phyloP scores from a whole-genome alignment of 2,113 vertebrate genomes.

The Pavo muticus region DNA sequence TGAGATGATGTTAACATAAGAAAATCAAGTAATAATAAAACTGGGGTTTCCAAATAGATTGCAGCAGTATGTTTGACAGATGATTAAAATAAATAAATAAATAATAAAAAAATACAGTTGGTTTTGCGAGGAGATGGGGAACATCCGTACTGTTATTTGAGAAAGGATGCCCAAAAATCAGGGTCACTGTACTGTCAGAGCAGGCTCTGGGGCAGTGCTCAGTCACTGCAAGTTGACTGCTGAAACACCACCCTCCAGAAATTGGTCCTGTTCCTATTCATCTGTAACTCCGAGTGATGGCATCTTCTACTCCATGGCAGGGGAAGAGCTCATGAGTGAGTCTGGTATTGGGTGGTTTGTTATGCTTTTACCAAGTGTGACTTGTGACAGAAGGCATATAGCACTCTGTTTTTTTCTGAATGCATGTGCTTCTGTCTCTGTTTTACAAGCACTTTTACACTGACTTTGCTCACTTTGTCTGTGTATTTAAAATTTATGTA shows the following conservation, averaged over 20 bases:
- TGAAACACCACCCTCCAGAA: not conserved
- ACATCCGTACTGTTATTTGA: fast-evolving
- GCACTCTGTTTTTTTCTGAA: not conserved
- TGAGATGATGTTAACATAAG: not conserved
- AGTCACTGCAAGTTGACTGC: not conserved
- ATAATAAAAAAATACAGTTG: not conserved
- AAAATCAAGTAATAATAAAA: not conserved
- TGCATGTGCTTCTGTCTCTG: not conserved
- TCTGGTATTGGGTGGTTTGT: not conserved
- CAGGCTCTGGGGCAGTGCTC: not conserved
- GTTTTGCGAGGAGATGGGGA: not conserved
- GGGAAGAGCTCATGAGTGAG: not conserved
- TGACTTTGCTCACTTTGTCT: not conserved
- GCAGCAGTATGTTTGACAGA: not conserved
- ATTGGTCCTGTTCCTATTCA: fast-evolving
- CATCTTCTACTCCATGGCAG: not conserved
- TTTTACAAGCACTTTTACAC: not conserved
- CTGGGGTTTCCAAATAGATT: not conserved
- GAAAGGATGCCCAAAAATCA: fast-evolving
- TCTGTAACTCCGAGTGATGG: not conserved
- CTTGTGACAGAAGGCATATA: not conserved
- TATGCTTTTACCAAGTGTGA: not conserved
- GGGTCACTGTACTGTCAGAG: not conserved
- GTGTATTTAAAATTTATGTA: not conserved
- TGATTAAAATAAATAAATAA: not conserved